A percentile compares a stretch with the other conserved stretches of the same genome.
Conservation (phyloP, 2,113 vertebrate genomes). For the Murina feae region DNA sequence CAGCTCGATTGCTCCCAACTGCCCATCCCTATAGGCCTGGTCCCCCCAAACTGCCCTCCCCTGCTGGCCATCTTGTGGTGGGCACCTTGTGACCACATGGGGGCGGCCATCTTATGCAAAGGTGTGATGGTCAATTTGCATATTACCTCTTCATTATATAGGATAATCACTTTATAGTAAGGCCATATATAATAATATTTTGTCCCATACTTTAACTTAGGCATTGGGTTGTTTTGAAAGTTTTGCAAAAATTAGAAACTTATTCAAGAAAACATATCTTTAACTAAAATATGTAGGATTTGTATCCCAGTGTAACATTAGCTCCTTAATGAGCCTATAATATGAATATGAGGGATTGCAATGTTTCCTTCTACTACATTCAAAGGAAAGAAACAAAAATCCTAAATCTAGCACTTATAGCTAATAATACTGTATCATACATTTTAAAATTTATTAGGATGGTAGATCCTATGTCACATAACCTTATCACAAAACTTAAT, state of each 20-base stretch:
- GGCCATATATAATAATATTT: not conserved
- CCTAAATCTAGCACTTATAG: not conserved
- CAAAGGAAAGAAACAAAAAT: not conserved
- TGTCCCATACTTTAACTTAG: not conserved
- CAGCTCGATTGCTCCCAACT: no score
- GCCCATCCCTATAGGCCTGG: no score
- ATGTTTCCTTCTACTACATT: not conserved
- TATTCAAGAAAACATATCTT: not conserved
- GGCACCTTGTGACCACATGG: no score
- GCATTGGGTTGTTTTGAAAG: not conserved
- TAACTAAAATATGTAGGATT: not conserved
- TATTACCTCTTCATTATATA: no score
- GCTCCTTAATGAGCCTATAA: not conserved
- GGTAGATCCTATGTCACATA: not conserved
- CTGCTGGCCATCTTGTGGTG: no score
- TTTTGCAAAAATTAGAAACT: not conserved
- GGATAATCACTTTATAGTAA: not conserved
- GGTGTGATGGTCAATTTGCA: no score
- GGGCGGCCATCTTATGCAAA: no score
- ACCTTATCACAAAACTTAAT: not conserved
- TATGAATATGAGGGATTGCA: not conserved
- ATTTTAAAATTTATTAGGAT: not conserved
- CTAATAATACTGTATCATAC: not conserved
- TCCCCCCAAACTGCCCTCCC: no score
- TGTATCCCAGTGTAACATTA: not conserved